Base-by-base conservation (phyloP, 2,888 invertebrate genomes). In the Escarpia spicata region DNA sequence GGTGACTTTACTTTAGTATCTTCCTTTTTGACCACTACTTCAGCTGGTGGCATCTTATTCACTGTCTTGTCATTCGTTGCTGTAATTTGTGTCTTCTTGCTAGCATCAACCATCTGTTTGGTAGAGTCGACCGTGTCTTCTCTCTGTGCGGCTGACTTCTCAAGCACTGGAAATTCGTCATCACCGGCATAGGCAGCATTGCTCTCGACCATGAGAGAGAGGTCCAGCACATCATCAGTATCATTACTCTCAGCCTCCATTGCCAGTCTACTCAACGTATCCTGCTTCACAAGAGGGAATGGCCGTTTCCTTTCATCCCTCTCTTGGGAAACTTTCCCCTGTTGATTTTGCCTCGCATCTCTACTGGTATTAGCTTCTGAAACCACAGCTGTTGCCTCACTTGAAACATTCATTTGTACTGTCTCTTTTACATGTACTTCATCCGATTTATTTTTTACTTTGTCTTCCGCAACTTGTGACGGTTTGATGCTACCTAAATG, bases 261-360 rank as follows among this genome's bases (percentile, higher is more conserved):
- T 44, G 91, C 91, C 91, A 91, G 15, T n/a, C 43, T 26, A n/a
- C 91, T 91, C 31, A 91, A n/a, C 8, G 91, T 91, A 26, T 91
- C 91, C 44, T 91, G 91, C 44, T 44, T 91, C 91, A 75, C 19
- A 6, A 75, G 75, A n/a, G 75, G 75, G 26, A 26, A 75, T 75
- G 75, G 75, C 15, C 6, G 75, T 75, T 26, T 75, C 75, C n/a
- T 52, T 52, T 52, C 52, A 12, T 15, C 52, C 15, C 52, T 26
- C 75, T 75, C 26, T 75, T 75, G 75, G 19, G 75, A 75, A 4
- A 75, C 75, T 75, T 19, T 6, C 52, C 12, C 52, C 12, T 52
- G 52, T 52, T 52, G 52, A 26, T 75, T 4, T 75, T 75, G 75
- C 19, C 75, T 75, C 26, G 26, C 75, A 75, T 75, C 75, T 4